Percentiles rank a stretch among this genome's conserved stretches.
phyloP scores from a whole-genome alignment of 2,888 invertebrate genomes.

The Crepidodera aurea region DNA sequence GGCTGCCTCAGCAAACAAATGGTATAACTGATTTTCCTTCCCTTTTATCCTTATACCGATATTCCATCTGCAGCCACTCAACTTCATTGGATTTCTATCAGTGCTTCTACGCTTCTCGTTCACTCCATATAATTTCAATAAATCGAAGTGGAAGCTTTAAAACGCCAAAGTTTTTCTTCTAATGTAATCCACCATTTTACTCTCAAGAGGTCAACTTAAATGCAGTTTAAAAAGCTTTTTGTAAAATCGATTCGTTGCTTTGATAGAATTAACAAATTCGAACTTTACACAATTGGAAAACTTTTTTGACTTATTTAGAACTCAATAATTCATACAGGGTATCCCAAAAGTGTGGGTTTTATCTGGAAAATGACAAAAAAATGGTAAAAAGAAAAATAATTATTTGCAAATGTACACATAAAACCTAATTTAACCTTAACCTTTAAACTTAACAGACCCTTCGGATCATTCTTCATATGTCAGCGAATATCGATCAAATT shows the following conservation, averaged over 20 bases:
- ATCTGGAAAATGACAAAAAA: no score
- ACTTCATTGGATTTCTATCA: conserved; percentile 14
- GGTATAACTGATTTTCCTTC: background rate
- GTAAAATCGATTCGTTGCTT: background rate
- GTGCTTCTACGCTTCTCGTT: conserved; percentile 15
- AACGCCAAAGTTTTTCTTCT: conserved; percentile 29
- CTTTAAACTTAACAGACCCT: no score
- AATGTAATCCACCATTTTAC: conserved; percentile 34
- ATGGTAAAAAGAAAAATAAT: no score
- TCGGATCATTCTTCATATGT: no score
- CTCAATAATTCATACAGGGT: no score
- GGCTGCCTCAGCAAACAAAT: background rate
- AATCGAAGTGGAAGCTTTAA: conserved; percentile 30
- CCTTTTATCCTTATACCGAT: background rate
- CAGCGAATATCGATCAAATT: no score
- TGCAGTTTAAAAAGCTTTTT: conserved; percentile 40
- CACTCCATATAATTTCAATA: conserved; percentile 34
- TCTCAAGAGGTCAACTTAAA: conserved; percentile 40
- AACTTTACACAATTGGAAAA: background rate
- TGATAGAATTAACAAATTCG: background rate
- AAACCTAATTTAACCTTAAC: no score
- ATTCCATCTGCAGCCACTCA: conserved; percentile 17
- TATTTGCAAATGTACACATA: no score
- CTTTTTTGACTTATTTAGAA: no score
- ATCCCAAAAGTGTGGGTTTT: no score